Evolutionary conservation across 2,797 vertebrate genomes (phyloP).

Genomic region (Danio tinwini): DNA sequence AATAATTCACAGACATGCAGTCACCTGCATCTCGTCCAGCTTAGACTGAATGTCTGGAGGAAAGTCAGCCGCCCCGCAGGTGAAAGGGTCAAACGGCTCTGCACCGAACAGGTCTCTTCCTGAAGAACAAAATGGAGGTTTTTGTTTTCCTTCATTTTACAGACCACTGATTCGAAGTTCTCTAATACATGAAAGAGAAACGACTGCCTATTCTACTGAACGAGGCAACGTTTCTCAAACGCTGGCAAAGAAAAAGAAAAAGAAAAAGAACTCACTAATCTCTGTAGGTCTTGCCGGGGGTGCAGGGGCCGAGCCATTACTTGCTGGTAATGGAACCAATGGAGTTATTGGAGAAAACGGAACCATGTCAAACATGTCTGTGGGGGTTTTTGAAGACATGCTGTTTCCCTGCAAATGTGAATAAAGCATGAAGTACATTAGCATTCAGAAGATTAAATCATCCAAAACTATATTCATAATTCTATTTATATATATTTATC

Average conservation of each 20-base stretch:
- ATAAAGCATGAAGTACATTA: conserved; percentile 12
- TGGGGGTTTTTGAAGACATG: conserved; percentile 84
- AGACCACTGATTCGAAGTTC: conserved; percentile 4
- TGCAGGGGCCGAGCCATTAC: conserved; percentile 89
- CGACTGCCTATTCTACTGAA: not conserved
- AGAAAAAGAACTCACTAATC: conserved; percentile 80
- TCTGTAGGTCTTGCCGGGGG: conserved; percentile 86
- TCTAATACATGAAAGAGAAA: not conserved
- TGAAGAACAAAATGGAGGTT: conserved; percentile 64
- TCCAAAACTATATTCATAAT: not conserved
- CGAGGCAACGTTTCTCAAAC: not conserved
- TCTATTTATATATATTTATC: too few relatives aligned
- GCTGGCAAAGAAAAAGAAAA: not conserved
- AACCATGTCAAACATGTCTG: conserved; percentile 98
- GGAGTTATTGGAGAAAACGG: conserved; percentile 92
- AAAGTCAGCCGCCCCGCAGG: conserved; percentile 93
- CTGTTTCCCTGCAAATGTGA: conserved; percentile 81
- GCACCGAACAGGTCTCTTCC: conserved; percentile 96
- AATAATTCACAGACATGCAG: conserved; percentile 54
- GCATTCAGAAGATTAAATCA: not conserved
- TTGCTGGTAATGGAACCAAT: conserved; percentile 83
- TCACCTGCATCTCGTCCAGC: conserved; percentile 99
- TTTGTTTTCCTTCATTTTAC: conserved; percentile 11
- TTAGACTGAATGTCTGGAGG: conserved; percentile 97
- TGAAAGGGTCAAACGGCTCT: conserved; percentile 98